Evolutionary conservation across 2,888 invertebrate species (phyloP), one percentile per base, ranked within the genome.

Genomic region (Acrocyrtus sp.): DNA sequence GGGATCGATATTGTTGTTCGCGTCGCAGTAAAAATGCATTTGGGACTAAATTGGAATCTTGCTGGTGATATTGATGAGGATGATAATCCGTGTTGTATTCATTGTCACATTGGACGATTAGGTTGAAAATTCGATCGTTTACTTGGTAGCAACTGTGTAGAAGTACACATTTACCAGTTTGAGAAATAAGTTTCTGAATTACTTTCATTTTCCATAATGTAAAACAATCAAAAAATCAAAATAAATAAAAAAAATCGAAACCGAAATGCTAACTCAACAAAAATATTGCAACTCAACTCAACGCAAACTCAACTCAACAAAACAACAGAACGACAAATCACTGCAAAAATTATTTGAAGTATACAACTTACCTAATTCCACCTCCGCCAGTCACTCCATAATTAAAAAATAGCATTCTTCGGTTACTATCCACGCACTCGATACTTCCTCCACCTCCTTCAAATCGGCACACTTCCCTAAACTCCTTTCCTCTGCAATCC

Each of bases 401-500:
- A 34, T 34, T 34, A 50, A 67, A 67, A 43, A 67, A 67, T 1
- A 67, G 41, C 15, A 50, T 27, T 24, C 21, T 58, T 4, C 12
- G 4, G 43, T 67, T 67, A 22, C 29, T 51, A 27, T 39, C 22
- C 21, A 67, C 58, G 43, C 58, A 58, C 41, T 67, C 67, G 2
- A 67, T 21, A 12, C 34, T 12, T 8, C 51, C 39, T 2, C n/a
- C 17, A 24, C 34, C 48, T n/a, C 50, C 45, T 17, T 67, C 67
- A 45, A 48, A 67, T 21, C 67, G 45, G 19, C 39, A 58, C 2
- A 67, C 34, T 43, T 67, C 67, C 24, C 47, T 45, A 27, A 65
- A 65, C 29, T 72, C 65, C 48, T 6, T 58, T n/a, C 19, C 50
- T 41, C 21, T 53, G 22, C 47, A 47, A 12, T 73, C 68, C 80